Percentiles rank a stretch among this genome's conserved stretches.
Conservation (phyloP, 2,797 vertebrate genomes). For the Calcarius lapponicus region DNA sequence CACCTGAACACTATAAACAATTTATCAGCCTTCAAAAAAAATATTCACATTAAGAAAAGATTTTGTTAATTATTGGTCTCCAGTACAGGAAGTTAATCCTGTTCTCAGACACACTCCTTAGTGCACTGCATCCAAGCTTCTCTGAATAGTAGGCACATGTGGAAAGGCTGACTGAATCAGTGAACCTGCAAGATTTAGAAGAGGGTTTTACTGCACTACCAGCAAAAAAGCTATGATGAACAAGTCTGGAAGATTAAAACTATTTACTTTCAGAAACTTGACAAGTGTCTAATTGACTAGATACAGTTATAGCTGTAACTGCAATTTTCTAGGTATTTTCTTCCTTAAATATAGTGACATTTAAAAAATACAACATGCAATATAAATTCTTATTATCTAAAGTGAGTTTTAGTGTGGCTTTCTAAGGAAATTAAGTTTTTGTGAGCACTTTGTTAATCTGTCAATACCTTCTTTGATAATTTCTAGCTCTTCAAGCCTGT, state of each 20-base stretch:
- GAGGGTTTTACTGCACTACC: background rate
- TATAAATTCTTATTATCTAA: background rate
- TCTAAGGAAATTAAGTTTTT: background rate
- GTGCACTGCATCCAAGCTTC: background rate
- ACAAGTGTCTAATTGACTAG: background rate
- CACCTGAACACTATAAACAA: background rate
- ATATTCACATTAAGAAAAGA: background rate
- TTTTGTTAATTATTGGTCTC: background rate
- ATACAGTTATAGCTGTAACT: background rate
- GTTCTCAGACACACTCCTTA: background rate
- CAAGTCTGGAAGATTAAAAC: background rate
- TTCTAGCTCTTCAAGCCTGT: background rate
- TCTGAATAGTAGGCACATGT: accelerated
- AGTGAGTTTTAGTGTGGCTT: background rate
- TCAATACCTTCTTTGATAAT: background rate
- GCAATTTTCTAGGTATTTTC: background rate
- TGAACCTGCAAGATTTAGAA: background rate
- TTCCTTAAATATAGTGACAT: background rate
- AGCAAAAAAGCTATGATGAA: background rate
- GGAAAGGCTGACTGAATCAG: background rate
- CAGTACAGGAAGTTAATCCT: background rate
- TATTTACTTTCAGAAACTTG: background rate
- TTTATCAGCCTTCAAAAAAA: background rate
- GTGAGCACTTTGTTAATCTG: background rate
- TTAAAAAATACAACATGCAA: background rate